phyloP scores from a whole-genome alignment of 1,140 invertebrate species.

The Drosophila rhopaloa region DNA sequence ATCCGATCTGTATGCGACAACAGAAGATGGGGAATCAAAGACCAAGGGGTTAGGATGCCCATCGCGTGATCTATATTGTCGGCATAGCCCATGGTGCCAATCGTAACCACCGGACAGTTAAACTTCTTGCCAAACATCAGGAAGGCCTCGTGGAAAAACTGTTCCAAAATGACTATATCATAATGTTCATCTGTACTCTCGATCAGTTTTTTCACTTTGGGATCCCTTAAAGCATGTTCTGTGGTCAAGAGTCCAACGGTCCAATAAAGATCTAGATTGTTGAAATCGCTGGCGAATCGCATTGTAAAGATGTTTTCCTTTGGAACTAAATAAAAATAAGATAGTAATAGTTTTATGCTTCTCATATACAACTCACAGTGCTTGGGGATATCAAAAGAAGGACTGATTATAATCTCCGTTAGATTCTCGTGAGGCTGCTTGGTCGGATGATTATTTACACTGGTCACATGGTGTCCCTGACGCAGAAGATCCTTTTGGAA shows the following conservation, averaged over 20 bases:
- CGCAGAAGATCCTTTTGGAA: slow-evolving; percentile 86
- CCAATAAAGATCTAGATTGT: slow-evolving; percentile 83
- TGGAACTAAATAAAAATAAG: slow-evolving; percentile 54
- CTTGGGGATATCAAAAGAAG: slow-evolving; percentile 85
- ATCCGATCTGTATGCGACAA: slow-evolving; percentile 84
- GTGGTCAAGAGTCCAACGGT: slow-evolving; percentile 84
- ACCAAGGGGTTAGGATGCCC: slow-evolving; percentile 86
- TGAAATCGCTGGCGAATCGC: slow-evolving; percentile 72
- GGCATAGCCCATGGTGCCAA: slow-evolving; percentile 86
- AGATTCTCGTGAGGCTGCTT: slow-evolving; percentile 85
- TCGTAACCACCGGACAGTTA: slow-evolving; percentile 85
- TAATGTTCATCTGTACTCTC: slow-evolving; percentile 84
- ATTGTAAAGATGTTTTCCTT: slow-evolving; percentile 81
- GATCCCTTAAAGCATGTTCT: slow-evolving; percentile 85
- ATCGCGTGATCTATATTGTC: slow-evolving; percentile 86
- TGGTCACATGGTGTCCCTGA: slow-evolving; percentile 87
- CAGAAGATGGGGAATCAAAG: slow-evolving; percentile 85
- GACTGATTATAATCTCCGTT: slow-evolving; percentile 85
- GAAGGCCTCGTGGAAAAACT: slow-evolving; percentile 86
- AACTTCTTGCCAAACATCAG: slow-evolving; percentile 86
- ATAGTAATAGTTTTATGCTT: background rate
- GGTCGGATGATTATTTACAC: slow-evolving; percentile 85
- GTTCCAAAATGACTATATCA: slow-evolving; percentile 86
- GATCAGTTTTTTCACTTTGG: slow-evolving; percentile 84
- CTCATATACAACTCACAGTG: slow-evolving; percentile 66